Base-by-base conservation (phyloP, 2,113 vertebrate genomes). In the Dipodomys merriami region DNA sequence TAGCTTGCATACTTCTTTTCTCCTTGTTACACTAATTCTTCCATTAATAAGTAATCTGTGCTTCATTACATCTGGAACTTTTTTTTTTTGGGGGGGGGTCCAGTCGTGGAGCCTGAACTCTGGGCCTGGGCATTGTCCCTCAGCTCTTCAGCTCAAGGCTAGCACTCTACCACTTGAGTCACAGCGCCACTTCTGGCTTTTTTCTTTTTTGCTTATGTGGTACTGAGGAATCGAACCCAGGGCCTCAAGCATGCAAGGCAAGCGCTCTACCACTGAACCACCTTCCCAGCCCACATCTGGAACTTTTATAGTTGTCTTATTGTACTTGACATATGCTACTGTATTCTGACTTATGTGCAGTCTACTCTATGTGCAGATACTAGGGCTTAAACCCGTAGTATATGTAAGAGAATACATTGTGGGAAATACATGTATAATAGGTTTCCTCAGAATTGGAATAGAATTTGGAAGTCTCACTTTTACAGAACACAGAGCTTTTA, bases 401-500 rank as follows among this genome's bases (percentile, higher is more conserved):
- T 49, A 12, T 49, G 49, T 49, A 49, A 12, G 49, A 49, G 49
- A 49, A 49, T 49, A 12, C 49, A 49, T 49, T 49, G 49, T 49
- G 49, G 25, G 44, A 65, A 67, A 65, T 23, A 78, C 30, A 29
- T 68, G 13, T n/a, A 30, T n/a, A 39, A 39, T 82, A 83, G 88
- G 39, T 71, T 68, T 57, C 3, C 84, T 20, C 35, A 25, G 62
- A 73, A 86, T 83, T 57, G 69, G 46, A 88, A 10, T 53, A 57
- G 72, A 86, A 81, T 71, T 86, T 83, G 44, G 46, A n/a, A 69
- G 88, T 86, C 13, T 86, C 29, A 27, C 11, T 90, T 84, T 88
- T 88, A 91, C 5, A 64, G 20, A 30, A 94, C 94, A 96, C 88
- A 15, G 7, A 72, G 64, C 53, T 90, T 85, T 94, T 77, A 88